Conservation (phyloP, 2,888 invertebrate species). For the Pristionchus fissidentatus region DNA sequence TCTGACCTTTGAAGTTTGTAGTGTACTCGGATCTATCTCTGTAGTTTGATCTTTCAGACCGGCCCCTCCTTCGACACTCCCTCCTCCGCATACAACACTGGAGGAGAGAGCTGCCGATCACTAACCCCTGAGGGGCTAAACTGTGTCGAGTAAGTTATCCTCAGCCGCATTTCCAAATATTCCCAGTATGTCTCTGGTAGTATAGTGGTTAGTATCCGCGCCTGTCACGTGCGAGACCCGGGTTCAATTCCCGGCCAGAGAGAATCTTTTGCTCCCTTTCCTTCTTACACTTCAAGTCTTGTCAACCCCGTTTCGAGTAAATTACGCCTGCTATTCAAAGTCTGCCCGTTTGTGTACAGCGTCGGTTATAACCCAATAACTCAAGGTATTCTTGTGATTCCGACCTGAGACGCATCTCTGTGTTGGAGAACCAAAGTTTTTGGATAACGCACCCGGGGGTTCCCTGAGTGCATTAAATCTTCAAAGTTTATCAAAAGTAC, state of each 20-base stretch:
- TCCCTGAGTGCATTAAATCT: too few relatives aligned
- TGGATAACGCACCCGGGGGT: too few relatives aligned
- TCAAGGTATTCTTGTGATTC: too few relatives aligned
- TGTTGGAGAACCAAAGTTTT: too few relatives aligned
- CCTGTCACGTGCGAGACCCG: constrained; percentile 68
- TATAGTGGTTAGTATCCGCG: constrained; percentile 69
- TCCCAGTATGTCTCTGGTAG: constrained; percentile 51
- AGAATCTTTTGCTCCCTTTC: constrained; percentile 50
- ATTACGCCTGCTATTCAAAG: background rate
- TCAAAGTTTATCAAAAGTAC: too few relatives aligned
- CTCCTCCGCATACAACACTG: constrained; percentile 85
- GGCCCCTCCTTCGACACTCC: constrained; percentile 78
- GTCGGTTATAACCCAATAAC: too few relatives aligned
- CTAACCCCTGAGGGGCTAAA: constrained; percentile 60
- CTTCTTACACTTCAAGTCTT: background rate
- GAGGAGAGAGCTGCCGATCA: constrained; percentile 82
- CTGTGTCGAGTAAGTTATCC: constrained; percentile 41
- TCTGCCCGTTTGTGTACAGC: constrained; percentile 11
- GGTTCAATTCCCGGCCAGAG: constrained; percentile 69
- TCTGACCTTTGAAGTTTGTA: too few relatives aligned
- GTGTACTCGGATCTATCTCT: background rate
- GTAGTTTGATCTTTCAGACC: background rate
- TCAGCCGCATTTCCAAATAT: background rate
- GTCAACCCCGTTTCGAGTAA: background rate
- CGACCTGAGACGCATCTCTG: too few relatives aligned